Base-by-base conservation (phyloP, 92 coral and sea anemone species). In the Diadumene lineata region DNA sequence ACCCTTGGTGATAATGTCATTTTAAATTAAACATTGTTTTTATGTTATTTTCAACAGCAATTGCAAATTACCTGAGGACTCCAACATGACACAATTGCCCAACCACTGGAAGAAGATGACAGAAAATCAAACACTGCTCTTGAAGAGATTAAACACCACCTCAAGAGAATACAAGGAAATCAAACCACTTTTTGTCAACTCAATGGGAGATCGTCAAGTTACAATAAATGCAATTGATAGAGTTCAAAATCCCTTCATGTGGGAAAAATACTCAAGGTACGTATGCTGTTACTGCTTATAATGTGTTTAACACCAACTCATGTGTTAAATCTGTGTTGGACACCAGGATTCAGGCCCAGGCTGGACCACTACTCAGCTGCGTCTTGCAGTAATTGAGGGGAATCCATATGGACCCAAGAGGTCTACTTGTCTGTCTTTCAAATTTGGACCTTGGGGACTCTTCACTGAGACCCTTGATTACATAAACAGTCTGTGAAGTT, bases 231-330 rank as follows among this genome's bases (percentile, higher is more conserved):
- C 77, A 25, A 34, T 82, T 65, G 81, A 86, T 28, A 72, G 91
- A 38, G 91, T 86, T 25, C 91, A 86, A 53, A 86, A 86, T 67
- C 81, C 87, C 9, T 86, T 86, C 38, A 33, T 86, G 91, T 81
- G 86, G 91, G 87, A 68, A 50, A 86, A 86, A 70, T 86, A 76
- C 38, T 34, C 65, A 15, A 82, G 87, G 91, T 86, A 64, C 8
- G 50, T 21, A 21, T 43, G 4, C 29, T 38, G 48, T 38, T 13
- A 38, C 13, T 13, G 13, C 13, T 4, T 4, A 4, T 38, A 38
- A 4, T 13, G 13, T 4, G 48, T 4, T 38, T 13, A 38, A 4
- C 13, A 38, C 13, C 48, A n/a, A n/a, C n/a, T n/a, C n/a, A n/a
- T n/a, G n/a, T n/a, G n/a, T n/a, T n/a, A n/a, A n/a, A n/a, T n/a